These are phyloP conservation scores for Myopa tessellatipennis DNA, from an alignment of 2,888 invertebrate species.

Conservation along the genomic window DNA sequence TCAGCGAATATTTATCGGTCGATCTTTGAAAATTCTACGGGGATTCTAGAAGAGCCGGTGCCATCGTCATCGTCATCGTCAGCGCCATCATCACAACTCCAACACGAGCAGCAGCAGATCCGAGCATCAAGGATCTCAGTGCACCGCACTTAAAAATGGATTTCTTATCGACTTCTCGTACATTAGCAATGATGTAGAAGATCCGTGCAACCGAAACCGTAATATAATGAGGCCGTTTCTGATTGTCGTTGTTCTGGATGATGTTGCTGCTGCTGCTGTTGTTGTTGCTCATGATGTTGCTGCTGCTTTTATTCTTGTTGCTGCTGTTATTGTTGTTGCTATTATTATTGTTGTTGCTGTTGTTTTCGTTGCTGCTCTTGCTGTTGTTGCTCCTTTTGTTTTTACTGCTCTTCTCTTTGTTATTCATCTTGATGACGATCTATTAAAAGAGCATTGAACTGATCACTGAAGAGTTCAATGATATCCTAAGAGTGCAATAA, in stretches of 20 bases:
- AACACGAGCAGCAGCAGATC: conserved; percentile 18
- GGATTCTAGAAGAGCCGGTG: conserved; percentile 1
- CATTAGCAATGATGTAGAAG: background rate
- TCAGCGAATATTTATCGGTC: conserved; percentile 52
- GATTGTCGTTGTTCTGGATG: background rate
- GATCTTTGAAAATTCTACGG: conserved; percentile 24
- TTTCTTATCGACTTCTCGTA: conserved; percentile 22
- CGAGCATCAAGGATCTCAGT: background rate
- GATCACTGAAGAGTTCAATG: background rate
- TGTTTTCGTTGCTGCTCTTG: too few relatives aligned
- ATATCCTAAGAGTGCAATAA: too few relatives aligned
- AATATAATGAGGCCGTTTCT: conserved; percentile 35
- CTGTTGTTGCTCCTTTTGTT: background rate
- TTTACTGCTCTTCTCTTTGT: background rate
- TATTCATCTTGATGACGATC: conserved; percentile 31
- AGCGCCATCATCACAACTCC: background rate
- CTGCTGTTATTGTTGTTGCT: background rate
- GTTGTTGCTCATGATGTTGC: background rate
- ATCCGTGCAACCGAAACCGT: conserved; percentile 13
- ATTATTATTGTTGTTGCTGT: too few relatives aligned
- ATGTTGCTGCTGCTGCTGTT: too few relatives aligned
- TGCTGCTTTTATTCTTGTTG: too few relatives aligned
- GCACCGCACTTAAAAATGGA: background rate
- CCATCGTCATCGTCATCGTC: background rate
- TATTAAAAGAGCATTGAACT: conserved; percentile 26